Percentiles rank a stretch among this genome's conserved stretches.
Evolutionary conservation across 2,888 invertebrate species (phyloP).

Genomic region (Thymelicus sylvestris): DNA sequence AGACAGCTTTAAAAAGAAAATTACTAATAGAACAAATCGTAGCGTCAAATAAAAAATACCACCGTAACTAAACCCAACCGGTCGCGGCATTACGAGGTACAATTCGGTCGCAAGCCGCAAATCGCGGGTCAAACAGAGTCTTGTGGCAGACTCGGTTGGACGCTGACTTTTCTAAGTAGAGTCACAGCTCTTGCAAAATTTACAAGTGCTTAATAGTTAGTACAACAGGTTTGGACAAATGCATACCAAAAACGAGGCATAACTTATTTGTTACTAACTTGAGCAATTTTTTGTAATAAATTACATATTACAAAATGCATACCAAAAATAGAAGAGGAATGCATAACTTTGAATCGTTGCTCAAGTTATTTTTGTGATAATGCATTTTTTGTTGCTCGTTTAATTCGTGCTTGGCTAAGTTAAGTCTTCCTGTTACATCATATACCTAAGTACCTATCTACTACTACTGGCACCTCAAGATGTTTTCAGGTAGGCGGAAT

Average conservation of each 20-base stretch:
- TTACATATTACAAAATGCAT: too few species aligned
- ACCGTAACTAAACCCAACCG: slow-evolving; percentile 41
- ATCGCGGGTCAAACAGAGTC: slow-evolving; percentile 51
- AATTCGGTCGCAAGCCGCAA: slow-evolving; percentile 46
- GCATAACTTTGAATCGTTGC: too few species aligned
- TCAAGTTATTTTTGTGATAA: background rate
- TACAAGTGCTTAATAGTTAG: background rate
- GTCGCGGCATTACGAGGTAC: slow-evolving; percentile 35
- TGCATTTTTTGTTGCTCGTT: background rate
- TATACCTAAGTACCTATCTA: too few species aligned
- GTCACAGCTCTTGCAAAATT: slow-evolving; percentile 1
- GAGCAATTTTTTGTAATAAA: too few species aligned
- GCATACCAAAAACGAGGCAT: background rate
- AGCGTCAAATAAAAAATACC: slow-evolving; percentile 6
- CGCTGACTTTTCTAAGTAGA: slow-evolving; percentile 1
- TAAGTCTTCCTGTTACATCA: background rate
- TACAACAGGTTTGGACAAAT: background rate
- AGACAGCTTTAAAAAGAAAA: background rate
- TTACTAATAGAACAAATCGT: slow-evolving; percentile 10
- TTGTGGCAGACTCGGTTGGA: slow-evolving; percentile 44
- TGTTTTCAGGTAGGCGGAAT: too few species aligned
- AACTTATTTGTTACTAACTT: too few species aligned
- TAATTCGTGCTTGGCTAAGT: background rate
- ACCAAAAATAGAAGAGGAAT: too few species aligned
- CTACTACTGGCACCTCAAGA: too few species aligned